Conservation (phyloP, 2,888 invertebrate species). For the Diarsia mendica region DNA sequence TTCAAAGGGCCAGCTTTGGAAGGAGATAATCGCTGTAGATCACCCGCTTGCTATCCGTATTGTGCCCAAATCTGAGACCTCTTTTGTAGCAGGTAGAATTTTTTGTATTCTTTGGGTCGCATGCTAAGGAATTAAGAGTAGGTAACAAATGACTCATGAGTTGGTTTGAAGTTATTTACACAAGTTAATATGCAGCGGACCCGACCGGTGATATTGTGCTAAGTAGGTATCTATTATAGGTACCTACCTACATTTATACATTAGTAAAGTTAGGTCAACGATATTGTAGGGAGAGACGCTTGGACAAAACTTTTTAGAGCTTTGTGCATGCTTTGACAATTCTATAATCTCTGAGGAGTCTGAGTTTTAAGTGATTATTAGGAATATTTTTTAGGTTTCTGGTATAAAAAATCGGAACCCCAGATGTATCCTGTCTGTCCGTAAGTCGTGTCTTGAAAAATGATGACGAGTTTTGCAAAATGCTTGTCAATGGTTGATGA, state of each 20-base stretch:
- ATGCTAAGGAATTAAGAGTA: slow-evolving; percentile 69
- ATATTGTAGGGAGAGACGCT: background rate
- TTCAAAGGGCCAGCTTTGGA: slow-evolving; percentile 77
- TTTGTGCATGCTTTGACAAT: background rate
- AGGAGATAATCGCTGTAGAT: slow-evolving; percentile 84
- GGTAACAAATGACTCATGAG: slow-evolving; percentile 73
- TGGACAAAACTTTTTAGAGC: background rate
- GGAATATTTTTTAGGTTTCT: too few relatives aligned
- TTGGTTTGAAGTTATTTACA: slow-evolving; percentile 46
- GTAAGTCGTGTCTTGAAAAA: background rate
- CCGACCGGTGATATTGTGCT: slow-evolving; percentile 4
- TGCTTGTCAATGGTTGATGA: too few relatives aligned
- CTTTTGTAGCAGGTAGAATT: slow-evolving; percentile 85
- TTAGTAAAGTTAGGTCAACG: background rate
- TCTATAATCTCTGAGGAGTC: background rate
- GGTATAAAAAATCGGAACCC: background rate
- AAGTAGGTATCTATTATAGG: too few relatives aligned
- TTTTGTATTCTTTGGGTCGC: slow-evolving; percentile 85
- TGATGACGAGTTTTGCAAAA: too few relatives aligned
- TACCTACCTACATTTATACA: background rate
- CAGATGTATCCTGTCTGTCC: background rate
- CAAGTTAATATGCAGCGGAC: slow-evolving; percentile 26
- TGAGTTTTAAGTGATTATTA: too few relatives aligned
- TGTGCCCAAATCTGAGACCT: slow-evolving; percentile 80
- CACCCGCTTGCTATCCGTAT: slow-evolving; percentile 80